Conservation (phyloP, 2,797 vertebrate genomes). For the Hypotaenidia okinawae region DNA sequence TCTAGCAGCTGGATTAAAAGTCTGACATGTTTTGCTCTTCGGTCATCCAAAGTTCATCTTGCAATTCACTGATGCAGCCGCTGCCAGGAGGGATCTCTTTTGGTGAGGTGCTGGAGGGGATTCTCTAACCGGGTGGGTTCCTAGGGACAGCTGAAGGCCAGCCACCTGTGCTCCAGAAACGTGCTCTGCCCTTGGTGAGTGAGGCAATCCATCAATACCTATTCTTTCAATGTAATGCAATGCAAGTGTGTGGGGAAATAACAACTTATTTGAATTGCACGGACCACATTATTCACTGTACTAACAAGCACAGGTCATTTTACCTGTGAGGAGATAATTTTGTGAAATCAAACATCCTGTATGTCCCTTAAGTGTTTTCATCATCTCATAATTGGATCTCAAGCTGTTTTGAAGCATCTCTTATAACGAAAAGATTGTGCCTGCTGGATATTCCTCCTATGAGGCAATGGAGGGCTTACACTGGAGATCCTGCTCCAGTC, state of each 20-base stretch:
- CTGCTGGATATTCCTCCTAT: not conserved
- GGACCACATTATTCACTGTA: not conserved
- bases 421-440: not conserved
- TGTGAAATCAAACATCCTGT: not conserved
- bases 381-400: not conserved
- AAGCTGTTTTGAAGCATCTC: slow-evolving; percentile 26
- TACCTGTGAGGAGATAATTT: slow-evolving; percentile 5
- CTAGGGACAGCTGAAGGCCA: not conserved
- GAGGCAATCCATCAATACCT: not conserved
- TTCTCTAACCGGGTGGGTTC: not conserved
- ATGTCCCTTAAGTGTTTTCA: not conserved
- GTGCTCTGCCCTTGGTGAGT: not conserved
- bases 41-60: slow-evolving; percentile 50
- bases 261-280: not conserved
- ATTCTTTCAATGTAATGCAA: not conserved
- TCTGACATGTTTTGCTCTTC: slow-evolving; percentile 12
- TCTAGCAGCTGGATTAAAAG: slow-evolving; percentile 38
- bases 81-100: not conserved
- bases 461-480: not conserved
- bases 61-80: not conserved
- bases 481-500: not conserved
- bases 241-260: not conserved
- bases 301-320: slow-evolving; percentile 5
- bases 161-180: not conserved
- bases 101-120: not conserved